Conservation (phyloP, 2,888 invertebrate species). For the Dasysyrphus albostriatus region DNA sequence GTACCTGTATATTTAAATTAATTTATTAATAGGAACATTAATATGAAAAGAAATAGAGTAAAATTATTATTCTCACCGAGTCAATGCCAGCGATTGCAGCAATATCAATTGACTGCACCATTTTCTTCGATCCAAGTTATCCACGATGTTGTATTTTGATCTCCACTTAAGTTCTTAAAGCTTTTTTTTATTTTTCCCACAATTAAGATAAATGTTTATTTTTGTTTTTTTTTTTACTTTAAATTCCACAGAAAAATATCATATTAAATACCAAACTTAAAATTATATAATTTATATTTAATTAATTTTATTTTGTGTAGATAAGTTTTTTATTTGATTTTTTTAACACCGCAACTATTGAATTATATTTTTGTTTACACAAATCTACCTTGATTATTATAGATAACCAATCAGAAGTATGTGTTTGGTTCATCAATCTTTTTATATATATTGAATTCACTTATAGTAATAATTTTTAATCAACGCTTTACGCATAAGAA, state of each 20-base stretch:
- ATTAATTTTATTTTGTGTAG: neutral
- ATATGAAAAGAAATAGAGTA: neutral
- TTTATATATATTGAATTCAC: neutral
- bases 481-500: constrained; percentile 34
- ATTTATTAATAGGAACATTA: too few relatives aligned
- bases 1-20: too few relatives aligned
- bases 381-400: constrained; percentile 26
- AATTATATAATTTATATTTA: neutral
- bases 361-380: constrained; percentile 9
- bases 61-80: constrained; percentile 78
- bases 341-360: constrained; percentile 46
- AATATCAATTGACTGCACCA: constrained; percentile 83
- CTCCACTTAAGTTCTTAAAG: constrained; percentile 35
- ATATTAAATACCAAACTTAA: neutral
- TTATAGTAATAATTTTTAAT: constrained; percentile 7
- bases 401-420: constrained; percentile 40
- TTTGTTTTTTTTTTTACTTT: neutral
- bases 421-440: constrained; percentile 54
- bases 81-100: constrained; percentile 82
- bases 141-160: constrained; percentile 58
- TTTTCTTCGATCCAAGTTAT: constrained; percentile 75
- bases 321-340: neutral
- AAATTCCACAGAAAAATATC: neutral
- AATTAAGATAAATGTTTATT: too few relatives aligned
- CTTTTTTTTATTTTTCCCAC: neutral